Conservation (phyloP, 2,888 invertebrate species). For the Drepana falcataria region DNA sequence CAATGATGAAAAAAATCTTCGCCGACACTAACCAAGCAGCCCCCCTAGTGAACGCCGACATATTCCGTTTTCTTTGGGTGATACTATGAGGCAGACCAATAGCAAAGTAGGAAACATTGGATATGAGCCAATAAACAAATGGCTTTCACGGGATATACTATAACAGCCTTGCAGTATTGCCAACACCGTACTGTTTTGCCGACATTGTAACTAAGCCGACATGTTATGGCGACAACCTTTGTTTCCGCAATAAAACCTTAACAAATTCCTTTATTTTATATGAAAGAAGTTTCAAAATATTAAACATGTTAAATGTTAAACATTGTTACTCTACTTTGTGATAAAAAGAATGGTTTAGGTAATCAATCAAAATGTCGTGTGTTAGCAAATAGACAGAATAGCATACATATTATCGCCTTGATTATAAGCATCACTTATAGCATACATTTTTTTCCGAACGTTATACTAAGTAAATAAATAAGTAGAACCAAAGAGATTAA, state of each 20-base stretch:
- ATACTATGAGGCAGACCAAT: slow-evolving; percentile 22
- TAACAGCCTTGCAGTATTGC: slow-evolving; percentile 48
- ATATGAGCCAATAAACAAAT: slow-evolving; percentile 27
- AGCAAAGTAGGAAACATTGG: accelerated
- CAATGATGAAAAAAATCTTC: slow-evolving; percentile 63
- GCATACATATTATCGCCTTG: no score
- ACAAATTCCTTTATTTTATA: not conserved
- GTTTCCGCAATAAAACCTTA: not conserved
- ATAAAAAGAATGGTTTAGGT: no score
- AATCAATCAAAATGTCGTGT: no score
- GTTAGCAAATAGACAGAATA: no score
- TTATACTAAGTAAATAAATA: no score
- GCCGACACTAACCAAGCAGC: slow-evolving; percentile 50
- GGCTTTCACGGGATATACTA: slow-evolving; percentile 19
- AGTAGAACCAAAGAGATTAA: no score
- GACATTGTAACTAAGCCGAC: slow-evolving; percentile 43
- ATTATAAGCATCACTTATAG: no score
- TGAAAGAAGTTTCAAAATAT: no score
- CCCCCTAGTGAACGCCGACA: slow-evolving; percentile 55
- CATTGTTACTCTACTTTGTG: no score
- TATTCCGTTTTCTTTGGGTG: slow-evolving; percentile 38
- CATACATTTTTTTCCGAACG: no score
- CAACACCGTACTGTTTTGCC: slow-evolving; percentile 39
- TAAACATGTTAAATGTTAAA: no score
- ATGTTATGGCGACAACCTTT: slow-evolving; percentile 25